Conservation (phyloP, 2,888 invertebrate species). For the Ennomos erosarius region DNA sequence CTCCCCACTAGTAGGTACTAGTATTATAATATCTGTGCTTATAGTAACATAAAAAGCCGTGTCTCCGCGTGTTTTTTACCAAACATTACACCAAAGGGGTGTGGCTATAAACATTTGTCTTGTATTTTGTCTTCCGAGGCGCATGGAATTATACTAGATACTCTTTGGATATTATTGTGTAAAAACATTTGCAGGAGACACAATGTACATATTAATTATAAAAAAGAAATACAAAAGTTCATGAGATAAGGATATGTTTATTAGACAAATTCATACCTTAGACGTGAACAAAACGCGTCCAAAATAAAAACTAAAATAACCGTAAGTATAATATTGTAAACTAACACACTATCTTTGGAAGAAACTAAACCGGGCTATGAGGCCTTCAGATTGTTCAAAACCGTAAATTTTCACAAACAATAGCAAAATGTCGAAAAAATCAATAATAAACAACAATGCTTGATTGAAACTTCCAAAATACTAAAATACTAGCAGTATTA, state of each 20-base stretch:
- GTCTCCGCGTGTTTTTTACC: too few species aligned
- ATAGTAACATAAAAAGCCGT: too few species aligned
- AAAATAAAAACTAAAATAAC: constrained; percentile 63
- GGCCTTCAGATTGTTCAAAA: constrained; percentile 34
- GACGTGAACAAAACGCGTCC: constrained; percentile 56
- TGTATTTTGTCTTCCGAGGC: too few species aligned
- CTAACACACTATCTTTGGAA: constrained; percentile 82
- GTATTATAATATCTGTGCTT: too few species aligned
- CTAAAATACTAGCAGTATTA: constrained; percentile 34
- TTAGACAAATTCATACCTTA: constrained; percentile 79
- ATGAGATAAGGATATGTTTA: constrained; percentile 83
- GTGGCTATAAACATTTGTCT: too few species aligned
- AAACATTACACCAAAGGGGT: too few species aligned
- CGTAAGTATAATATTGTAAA: constrained; percentile 46
- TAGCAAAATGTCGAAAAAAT: constrained; percentile 25
- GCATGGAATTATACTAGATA: too few species aligned
- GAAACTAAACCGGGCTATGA: constrained; percentile 71
- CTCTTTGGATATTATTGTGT: too few species aligned
- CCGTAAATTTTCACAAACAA: constrained; percentile 31
- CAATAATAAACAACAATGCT: constrained; percentile 41
- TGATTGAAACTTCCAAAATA: constrained; percentile 53
- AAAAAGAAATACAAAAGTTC: constrained; percentile 54
- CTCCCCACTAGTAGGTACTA: too few species aligned
- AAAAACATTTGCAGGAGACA: too few species aligned
- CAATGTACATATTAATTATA: background rate